Evolutionary conservation across 2,888 invertebrate genomes (phyloP).

Genomic region (Callyntrura sp.): DNA sequence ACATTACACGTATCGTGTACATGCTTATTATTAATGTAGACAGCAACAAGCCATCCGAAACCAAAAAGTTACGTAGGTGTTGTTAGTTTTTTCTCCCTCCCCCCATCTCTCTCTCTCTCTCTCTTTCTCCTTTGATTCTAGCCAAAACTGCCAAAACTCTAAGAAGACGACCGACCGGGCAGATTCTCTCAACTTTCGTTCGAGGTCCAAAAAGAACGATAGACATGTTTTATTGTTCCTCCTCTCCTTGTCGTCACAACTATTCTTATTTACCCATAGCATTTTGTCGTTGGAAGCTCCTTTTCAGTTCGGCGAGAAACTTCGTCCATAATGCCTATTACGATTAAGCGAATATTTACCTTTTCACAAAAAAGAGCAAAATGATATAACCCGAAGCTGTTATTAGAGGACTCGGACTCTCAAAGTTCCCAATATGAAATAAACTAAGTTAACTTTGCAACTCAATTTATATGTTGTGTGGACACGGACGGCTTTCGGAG

Average conservation of each 20-base stretch:
- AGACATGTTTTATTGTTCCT: conserved; percentile 36
- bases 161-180: background rate
- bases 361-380: background rate
- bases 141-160: background rate
- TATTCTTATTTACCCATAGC: background rate
- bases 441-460: background rate
- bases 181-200: too few relatives aligned
- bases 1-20: background rate
- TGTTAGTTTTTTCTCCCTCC: conserved; percentile 1
- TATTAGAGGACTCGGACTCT: background rate
- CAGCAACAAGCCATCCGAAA: conserved; percentile 33
- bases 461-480: too few relatives aligned
- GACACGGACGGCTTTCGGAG: background rate
- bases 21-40: conserved; percentile 18
- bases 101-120: too few relatives aligned
- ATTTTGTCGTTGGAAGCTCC: background rate
- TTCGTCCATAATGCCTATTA: too few relatives aligned
- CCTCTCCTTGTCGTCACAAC: conserved; percentile 27
- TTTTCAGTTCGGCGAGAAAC: too few relatives aligned
- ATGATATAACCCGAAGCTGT: background rate
- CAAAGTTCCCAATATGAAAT: conserved; percentile 11
- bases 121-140: background rate
- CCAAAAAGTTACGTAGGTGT: conserved; percentile 39
- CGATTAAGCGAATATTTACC: too few relatives aligned
- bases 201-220: background rate